phyloP scores from a whole-genome alignment of 2,888 invertebrate genomes.

The Didymodactylos carnosus region DNA sequence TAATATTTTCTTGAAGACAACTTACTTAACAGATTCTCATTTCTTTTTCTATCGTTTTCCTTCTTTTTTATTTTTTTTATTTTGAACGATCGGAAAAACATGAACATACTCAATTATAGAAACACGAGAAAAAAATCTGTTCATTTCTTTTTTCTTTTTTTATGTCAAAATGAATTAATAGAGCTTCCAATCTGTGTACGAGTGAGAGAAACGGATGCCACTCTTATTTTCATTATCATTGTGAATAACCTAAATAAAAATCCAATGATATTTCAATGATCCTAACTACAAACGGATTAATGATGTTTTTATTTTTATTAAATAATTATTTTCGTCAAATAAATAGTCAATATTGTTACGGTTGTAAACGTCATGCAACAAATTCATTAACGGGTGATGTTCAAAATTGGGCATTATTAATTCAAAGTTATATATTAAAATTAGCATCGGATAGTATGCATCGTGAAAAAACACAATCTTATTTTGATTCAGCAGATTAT shows the following conservation, averaged over 20 bases:
- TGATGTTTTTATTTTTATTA: too few species aligned
- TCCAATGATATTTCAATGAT: not conserved
- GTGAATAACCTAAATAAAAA: not conserved
- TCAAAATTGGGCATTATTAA: constrained; percentile 35
- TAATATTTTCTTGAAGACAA: too few species aligned
- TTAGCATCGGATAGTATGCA: constrained; percentile 34
- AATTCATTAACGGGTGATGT: constrained; percentile 29
- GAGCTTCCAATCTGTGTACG: too few species aligned
- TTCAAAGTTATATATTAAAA: constrained; percentile 35
- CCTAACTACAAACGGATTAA: too few species aligned
- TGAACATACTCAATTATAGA: not conserved
- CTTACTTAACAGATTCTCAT: too few species aligned
- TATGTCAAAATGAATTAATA: not conserved
- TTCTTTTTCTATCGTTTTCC: too few species aligned
- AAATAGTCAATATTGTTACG: not conserved
- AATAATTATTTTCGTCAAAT: too few species aligned
- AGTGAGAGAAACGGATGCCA: too few species aligned
- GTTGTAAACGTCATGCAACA: not conserved
- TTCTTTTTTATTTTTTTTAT: not conserved
- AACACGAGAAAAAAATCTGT: not conserved
- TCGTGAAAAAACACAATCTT: constrained; percentile 29
- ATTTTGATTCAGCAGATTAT: constrained; percentile 31
- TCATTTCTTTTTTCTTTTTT: not conserved
- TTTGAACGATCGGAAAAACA: not conserved
- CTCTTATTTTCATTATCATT: not conserved